Evolutionary conservation across 2,113 vertebrate species (phyloP).

Genomic region (Setophaga coronata): DNA sequence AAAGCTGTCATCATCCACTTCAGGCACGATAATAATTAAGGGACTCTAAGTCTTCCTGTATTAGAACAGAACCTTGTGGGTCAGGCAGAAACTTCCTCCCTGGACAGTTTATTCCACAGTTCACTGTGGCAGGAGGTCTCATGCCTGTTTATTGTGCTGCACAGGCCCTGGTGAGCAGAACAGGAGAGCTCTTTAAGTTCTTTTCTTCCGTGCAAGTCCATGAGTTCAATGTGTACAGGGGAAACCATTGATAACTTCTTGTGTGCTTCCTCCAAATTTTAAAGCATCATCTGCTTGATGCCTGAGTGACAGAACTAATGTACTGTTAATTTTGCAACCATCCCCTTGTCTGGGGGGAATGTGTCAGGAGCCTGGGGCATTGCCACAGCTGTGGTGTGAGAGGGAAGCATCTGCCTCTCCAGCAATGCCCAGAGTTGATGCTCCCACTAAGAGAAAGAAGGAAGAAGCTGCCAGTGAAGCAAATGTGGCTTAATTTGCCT

Average conservation of each 20-base stretch:
- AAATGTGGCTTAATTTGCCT: background rate
- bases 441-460: background rate
- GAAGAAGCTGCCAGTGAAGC: background rate
- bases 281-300: background rate
- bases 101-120: background rate
- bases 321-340: background rate
- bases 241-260: background rate
- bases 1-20: background rate
- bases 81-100: background rate
- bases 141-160: fast-evolving
- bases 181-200: background rate
- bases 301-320: background rate
- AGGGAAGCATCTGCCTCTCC: background rate
- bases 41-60: background rate
- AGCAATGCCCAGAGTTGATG: background rate
- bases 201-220: background rate
- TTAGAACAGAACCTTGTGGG: background rate
- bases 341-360: background rate
- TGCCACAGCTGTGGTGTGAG: background rate
- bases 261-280: background rate
- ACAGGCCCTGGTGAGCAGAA: background rate
- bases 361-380: background rate
- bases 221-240: background rate
- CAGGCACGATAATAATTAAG: background rate
- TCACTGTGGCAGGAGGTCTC: background rate